Evolutionary conservation across 1,140 invertebrate species (phyloP).

Genomic region (Carposina sasakii): DNA sequence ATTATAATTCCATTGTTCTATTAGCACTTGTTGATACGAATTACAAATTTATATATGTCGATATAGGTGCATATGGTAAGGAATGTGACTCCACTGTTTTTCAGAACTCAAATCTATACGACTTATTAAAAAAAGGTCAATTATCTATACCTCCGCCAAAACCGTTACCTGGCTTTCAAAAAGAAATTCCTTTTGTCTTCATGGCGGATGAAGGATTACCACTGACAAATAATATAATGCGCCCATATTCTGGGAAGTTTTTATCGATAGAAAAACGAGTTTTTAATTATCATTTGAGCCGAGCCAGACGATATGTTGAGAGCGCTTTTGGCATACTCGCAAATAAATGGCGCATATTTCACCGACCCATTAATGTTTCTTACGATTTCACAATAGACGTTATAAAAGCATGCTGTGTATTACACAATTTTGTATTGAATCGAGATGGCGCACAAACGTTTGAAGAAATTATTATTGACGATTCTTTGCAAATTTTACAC

Average conservation of each 20-base stretch:
- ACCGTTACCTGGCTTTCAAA: too few species aligned
- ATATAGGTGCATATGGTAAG: too few species aligned
- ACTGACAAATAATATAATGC: conserved; percentile 16
- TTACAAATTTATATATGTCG: too few species aligned
- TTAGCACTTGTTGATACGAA: too few species aligned
- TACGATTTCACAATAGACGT: background rate
- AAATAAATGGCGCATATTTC: conserved; percentile 19
- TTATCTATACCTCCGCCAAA: too few species aligned
- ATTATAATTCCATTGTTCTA: too few species aligned
- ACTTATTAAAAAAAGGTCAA: too few species aligned
- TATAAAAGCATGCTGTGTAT: background rate
- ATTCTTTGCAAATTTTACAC: too few species aligned
- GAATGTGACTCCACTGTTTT: too few species aligned
- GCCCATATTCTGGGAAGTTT: conserved; percentile 14
- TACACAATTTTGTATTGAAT: conserved; percentile 14
- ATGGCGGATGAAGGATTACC: too few species aligned
- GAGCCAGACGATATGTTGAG: conserved; percentile 9
- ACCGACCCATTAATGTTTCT: background rate
- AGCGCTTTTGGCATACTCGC: conserved; percentile 10
- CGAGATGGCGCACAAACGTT: conserved; percentile 7
- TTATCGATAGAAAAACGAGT: conserved; percentile 17
- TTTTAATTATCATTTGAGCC: conserved; percentile 3
- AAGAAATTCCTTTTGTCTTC: too few species aligned
- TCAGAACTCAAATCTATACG: too few species aligned
- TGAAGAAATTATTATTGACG: background rate